These are phyloP conservation scores for Drosophila siamana DNA, from an alignment of 2,888 invertebrate species.

Conservation along the genomic window DNA sequence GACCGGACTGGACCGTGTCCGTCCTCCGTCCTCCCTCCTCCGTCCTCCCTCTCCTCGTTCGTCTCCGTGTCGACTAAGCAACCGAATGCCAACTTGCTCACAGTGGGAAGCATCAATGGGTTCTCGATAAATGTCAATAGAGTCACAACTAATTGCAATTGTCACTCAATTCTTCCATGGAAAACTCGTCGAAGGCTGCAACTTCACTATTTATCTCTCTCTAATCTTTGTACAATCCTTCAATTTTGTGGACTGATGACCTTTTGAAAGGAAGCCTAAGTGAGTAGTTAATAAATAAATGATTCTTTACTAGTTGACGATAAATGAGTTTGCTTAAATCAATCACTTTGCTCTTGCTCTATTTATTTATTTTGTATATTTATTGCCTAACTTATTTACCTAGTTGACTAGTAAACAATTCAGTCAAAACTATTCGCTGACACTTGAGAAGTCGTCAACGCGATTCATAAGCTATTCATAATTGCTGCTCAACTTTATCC, in stretches of 20 bases:
- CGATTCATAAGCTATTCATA: no score
- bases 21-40: not conserved
- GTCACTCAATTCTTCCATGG: not conserved
- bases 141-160: not conserved
- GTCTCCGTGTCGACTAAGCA: conserved; percentile 18
- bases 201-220: not conserved
- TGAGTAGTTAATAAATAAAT: not conserved
- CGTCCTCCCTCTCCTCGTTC: conserved; percentile 7
- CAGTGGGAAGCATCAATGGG: conserved; percentile 30
- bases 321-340: no score
- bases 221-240: no score
- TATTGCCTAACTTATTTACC: no score
- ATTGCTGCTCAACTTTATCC: no score
- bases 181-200: not conserved
- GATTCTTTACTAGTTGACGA: not conserved
- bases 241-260: no score
- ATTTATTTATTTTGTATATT: no score
- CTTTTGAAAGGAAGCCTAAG: not conserved
- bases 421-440: no score
- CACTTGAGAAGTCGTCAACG: no score
- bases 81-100: conserved; percentile 19
- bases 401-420: no score
- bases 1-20: conserved; percentile 56
- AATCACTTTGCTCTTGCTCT: no score
- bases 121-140: not conserved